Base-by-base conservation (phyloP, 2,888 invertebrate genomes). In the Griposia aprilina region DNA sequence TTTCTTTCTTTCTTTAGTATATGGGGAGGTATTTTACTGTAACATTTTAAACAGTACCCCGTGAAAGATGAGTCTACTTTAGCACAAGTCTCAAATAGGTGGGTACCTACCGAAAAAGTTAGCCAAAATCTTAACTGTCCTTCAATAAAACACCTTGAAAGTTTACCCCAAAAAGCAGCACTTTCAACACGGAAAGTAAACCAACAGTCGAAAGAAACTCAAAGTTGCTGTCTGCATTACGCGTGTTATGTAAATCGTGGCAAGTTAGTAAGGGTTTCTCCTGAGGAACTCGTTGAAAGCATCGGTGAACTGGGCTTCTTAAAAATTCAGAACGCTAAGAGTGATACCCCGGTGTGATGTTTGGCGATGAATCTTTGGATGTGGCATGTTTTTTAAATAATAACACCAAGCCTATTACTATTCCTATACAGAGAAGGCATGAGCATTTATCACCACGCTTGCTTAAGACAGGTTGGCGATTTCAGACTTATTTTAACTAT, bases 231-330 rank as follows among this genome's bases (percentile, higher is more conserved):
- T 87, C 82, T 89, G 90, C 88, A 93, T 94, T 94, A 94, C 93
- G 92, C 93, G 93, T 93, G 94, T 94, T 94, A 94, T 95, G 95
- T 92, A 94, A 95, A 95, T 95, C 90, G 88, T 84, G 90, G 77
- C 76, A 90, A 92, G 90, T 90, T 90, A 84, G 82, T 81, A 78
- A 80, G 83, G 74, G 76, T 77, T 88, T 80, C 84, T 87, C 86
- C 84, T 83, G 86, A 81, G 84, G 89, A 92, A 94, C 92, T 94
- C 91, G 92, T 90, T 93, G 93, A 94, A 92, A 95, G 94, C 93
- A 91, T 92, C 90, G 84, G 86, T 89, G 89, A 92, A 91, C 91
- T 90, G 90, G 87, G 89, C 90, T 91, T 88, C 90, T 95, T 94
- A 94, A 95, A 95, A 94, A 95, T 95, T 95, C 93, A 93, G 89